Percentiles rank a stretch among this genome's conserved stretches.
These are phyloP conservation scores for Noctua pronuba DNA, from an alignment of 2,888 invertebrate genomes.

Conservation along the genomic window DNA sequence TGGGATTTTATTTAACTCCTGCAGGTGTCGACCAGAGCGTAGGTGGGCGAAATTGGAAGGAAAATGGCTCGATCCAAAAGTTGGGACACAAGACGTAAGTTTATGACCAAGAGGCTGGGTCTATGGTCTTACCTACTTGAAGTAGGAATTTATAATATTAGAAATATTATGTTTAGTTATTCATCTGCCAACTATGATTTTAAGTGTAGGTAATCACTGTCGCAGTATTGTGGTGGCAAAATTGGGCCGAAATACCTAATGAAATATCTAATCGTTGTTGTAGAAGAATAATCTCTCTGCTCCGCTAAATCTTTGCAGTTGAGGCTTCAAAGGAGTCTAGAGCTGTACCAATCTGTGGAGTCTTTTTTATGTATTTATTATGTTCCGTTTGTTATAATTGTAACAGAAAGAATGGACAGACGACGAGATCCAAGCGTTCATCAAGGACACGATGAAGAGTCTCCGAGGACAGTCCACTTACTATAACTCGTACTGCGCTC, in stretches of 20 bases:
- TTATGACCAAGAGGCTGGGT: neutral
- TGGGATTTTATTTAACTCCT: conserved; percentile 2
- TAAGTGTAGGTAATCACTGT: neutral
- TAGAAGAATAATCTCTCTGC: neutral
- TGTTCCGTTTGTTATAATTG: neutral
- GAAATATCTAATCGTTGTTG: too few species aligned
- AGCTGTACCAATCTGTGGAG: neutral
- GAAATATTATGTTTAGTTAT: too few species aligned
- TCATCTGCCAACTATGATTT: neutral
- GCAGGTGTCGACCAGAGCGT: conserved; percentile 84
- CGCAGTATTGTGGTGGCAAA: neutral
- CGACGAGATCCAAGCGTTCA: conserved; percentile 82
- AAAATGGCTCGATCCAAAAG: conserved; percentile 84
- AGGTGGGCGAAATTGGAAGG: conserved; percentile 84
- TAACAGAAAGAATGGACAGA: conserved; percentile 84
- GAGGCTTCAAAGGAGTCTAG: neutral
- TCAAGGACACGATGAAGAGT: conserved; percentile 83
- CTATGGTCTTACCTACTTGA: too few species aligned
- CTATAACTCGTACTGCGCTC: conserved; percentile 84
- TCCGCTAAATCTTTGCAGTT: neutral
- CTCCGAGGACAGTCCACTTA: conserved; percentile 86
- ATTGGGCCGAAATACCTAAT: neutral
- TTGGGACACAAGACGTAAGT: conserved; percentile 82
- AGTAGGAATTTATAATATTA: neutral
- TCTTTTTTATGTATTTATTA: neutral